Conservation (phyloP, 2,888 invertebrate genomes). For the Protophormia terraenovae region DNA sequence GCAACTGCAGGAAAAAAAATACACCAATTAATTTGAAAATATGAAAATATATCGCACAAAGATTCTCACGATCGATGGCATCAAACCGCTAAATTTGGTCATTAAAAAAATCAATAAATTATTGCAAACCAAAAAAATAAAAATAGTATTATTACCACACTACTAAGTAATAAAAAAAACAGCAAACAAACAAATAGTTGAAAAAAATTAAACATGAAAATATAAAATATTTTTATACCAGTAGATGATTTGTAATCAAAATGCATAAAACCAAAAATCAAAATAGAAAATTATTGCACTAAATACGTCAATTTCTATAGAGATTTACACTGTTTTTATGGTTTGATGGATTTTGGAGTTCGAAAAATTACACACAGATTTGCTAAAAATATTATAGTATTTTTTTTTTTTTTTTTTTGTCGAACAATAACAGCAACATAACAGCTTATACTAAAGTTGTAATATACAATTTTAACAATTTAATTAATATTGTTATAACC, state of each 20-base stretch:
- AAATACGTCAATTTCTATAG: conserved; percentile 48
- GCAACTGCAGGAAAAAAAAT: background rate
- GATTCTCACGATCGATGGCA: conserved; percentile 25
- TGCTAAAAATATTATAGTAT: too few relatives aligned
- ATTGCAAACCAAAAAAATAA: background rate
- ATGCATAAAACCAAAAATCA: conserved; percentile 15
- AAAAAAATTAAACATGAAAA: conserved; percentile 26
- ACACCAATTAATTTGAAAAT: conserved; percentile 1
- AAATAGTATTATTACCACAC: background rate
- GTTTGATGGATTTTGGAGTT: conserved; percentile 13
- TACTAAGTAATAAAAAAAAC: background rate
- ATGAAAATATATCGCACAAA: background rate
- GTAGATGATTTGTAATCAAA: conserved; percentile 26
- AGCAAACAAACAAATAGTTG: background rate
- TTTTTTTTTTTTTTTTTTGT: too few relatives aligned
- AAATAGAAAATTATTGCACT: conserved; percentile 43
- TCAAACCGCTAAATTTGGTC: conserved; percentile 38
- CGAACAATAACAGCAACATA: background rate
- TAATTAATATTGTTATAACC: conserved; percentile 60
- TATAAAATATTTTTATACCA: conserved; percentile 1
- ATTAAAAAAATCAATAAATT: conserved; percentile 35
- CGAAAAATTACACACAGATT: too few relatives aligned
- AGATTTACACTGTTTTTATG: conserved; percentile 47
- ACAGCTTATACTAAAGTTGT: conserved; percentile 44
- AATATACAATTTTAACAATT: conserved; percentile 58